Percentiles rank a stretch among this genome's conserved stretches.
These are phyloP conservation scores for Dinocampus coccinellae DNA, from an alignment of 2,888 invertebrate species.

Conservation along the genomic window DNA sequence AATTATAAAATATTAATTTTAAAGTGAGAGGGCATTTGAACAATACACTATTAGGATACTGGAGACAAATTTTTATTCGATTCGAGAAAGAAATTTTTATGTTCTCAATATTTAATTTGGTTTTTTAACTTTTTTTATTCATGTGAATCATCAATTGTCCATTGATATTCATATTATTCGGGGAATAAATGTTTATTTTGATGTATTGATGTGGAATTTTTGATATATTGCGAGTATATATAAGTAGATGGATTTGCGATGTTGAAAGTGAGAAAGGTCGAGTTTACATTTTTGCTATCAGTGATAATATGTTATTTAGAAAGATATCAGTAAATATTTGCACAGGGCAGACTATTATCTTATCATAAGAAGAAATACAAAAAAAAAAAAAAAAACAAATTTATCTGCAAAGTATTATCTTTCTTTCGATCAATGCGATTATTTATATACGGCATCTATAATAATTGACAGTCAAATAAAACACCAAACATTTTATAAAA, in stretches of 20 bases:
- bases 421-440: constrained; percentile 12
- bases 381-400: not conserved
- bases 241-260: not conserved
- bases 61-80: not conserved
- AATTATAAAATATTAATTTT: too few relatives aligned
- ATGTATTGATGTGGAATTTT: not conserved
- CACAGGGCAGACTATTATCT: constrained; percentile 7
- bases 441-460: not conserved
- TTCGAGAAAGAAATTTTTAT: not conserved
- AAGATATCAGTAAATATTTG: not conserved
- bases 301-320: not conserved
- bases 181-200: not conserved
- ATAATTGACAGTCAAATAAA: too few relatives aligned
- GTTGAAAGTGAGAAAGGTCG: not conserved
- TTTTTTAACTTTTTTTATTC: too few relatives aligned
- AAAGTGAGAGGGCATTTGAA: not conserved
- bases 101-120: too few relatives aligned
- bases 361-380: not conserved
- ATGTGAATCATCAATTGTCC: not conserved
- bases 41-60: not conserved
- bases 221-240: not conserved
- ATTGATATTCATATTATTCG: not conserved
- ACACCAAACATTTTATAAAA: too few relatives aligned
- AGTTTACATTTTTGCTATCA: not conserved
- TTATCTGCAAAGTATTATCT: not conserved